Base-by-base conservation (phyloP, 1,140 invertebrate genomes). In the Philopotamus ludificatus region DNA sequence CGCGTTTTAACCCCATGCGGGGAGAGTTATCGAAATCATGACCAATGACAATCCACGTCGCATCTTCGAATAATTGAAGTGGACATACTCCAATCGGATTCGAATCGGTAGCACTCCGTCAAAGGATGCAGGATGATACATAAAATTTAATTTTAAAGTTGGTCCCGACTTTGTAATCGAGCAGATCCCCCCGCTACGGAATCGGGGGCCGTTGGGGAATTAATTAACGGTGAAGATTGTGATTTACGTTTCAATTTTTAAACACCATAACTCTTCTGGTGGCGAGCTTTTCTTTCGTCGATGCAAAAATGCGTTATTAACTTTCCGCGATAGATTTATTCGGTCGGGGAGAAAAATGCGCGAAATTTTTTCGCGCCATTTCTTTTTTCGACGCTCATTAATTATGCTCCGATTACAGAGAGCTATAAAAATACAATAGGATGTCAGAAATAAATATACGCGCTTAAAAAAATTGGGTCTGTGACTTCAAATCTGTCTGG, bases 191-290 rank as follows among this genome's bases (percentile, higher is more conserved):
- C n/a, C 21, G 51, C 20, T 16, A 22, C 45, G 23, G 54, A 58
- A 67, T 58, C 63, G 45, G 67, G 67, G 63, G 26, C n/a, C n/a
- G n/a, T n/a, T n/a, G 39, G 63, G 44, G 59, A 69, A 69, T 65
- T 69, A 65, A 69, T 65, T 69, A 65, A 69, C 64, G 61, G 62
- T 61, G 51, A 68, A 68, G 62, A 63, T 68, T 51, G 67, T 69
- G 67, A 69, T 69, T 69, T 65, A 69, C 67, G 67, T 69, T 69
- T 69, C 67, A 69, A 69, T 69, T 69, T 69, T 69, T 65, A 65
- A 63, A 53, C 63, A 8, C 67, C 53, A 54, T 69, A 69, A 69
- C 63, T 69, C 67, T 65, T 65, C 61, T 44, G 44, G 21, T 60
- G 41, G 54, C 57, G 41, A 49, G 42, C 42, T 60, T 60, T 60